Percentiles rank a stretch among this genome's conserved stretches.
Evolutionary conservation across 1,140 invertebrate species (phyloP).

Genomic region (Drosophila obscura): DNA sequence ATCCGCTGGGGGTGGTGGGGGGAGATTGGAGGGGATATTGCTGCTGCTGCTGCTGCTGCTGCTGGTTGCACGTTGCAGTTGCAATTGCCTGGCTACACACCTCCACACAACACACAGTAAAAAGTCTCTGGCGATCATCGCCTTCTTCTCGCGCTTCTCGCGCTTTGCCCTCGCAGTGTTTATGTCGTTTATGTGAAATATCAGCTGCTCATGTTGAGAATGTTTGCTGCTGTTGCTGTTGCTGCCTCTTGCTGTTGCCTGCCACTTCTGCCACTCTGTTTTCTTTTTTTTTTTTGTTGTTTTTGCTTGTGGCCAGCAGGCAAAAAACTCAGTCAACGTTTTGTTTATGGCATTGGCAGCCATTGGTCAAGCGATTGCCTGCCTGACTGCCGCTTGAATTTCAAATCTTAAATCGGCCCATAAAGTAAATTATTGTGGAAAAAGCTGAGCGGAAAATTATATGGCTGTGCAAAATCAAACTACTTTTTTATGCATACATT

Average conservation of each 20-base stretch:
- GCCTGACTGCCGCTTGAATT: conserved; percentile 68
- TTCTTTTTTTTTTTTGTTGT: not conserved
- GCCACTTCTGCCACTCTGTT: conserved; percentile 44
- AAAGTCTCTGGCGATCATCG: conserved; percentile 42
- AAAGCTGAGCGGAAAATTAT: conserved; percentile 25
- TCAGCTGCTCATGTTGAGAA: conserved; percentile 82
- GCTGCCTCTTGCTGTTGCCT: conserved; percentile 67
- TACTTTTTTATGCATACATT: conserved; percentile 66
- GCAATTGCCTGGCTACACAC: conserved; percentile 61
- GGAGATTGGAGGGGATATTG: not conserved
- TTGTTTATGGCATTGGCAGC: conserved; percentile 74
- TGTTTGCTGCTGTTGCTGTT: conserved; percentile 73
- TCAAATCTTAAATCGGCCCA: conserved; percentile 63
- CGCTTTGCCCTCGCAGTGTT: conserved; percentile 59
- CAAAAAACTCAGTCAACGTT: conserved; percentile 57
- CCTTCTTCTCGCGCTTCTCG: conserved; percentile 5
- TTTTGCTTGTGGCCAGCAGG: not conserved
- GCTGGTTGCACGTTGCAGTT: conserved; percentile 42
- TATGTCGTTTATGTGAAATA: conserved; percentile 83
- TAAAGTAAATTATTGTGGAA: conserved; percentile 72
- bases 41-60: conserved; percentile 38
- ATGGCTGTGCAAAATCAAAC: conserved; percentile 11
- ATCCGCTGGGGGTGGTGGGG: conserved; percentile 43
- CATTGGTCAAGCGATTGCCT: conserved; percentile 66
- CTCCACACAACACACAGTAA: conserved; percentile 40